These are phyloP conservation scores for Melitaea cinxia DNA, from an alignment of 1,140 invertebrate species.

Conservation along the genomic window DNA sequence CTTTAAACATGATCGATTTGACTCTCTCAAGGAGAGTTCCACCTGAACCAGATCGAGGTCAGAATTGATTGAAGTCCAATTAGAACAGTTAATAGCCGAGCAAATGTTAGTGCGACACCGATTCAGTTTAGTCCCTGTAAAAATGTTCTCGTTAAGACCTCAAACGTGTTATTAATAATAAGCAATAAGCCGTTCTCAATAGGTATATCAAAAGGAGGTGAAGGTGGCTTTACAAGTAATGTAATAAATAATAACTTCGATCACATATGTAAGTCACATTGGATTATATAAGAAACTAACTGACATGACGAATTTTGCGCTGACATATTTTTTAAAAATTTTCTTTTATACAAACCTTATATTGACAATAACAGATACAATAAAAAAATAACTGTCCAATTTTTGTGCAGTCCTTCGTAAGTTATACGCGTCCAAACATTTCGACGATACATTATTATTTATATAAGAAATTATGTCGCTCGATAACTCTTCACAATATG, in stretches of 20 bases:
- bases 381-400: no score
- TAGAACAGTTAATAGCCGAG: constrained; percentile 22
- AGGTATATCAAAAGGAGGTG: constrained; percentile 21
- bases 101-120: constrained; percentile 16
- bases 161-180: constrained; percentile 18
- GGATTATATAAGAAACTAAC: neutral
- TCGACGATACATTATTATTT: no score
- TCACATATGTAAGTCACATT: neutral
- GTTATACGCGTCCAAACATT: no score
- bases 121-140: constrained; percentile 13
- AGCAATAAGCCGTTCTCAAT: constrained; percentile 21
- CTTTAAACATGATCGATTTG: constrained; percentile 2
- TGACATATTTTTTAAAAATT: neutral
- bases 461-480: no score
- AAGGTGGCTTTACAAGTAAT: constrained; percentile 5
- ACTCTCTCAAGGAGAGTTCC: neutral
- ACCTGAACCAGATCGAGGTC: constrained; percentile 17
- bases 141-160: constrained; percentile 25
- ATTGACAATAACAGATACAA: neutral
- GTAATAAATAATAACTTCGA: neutral
- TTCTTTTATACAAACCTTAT: neutral
- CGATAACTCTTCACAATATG: no score
- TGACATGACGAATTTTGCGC: no score
- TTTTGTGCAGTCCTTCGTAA: no score
- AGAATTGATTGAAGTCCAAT: constrained; percentile 26